Conservation (phyloP, 1,140 invertebrate genomes). For the Drosophila navojoa region DNA sequence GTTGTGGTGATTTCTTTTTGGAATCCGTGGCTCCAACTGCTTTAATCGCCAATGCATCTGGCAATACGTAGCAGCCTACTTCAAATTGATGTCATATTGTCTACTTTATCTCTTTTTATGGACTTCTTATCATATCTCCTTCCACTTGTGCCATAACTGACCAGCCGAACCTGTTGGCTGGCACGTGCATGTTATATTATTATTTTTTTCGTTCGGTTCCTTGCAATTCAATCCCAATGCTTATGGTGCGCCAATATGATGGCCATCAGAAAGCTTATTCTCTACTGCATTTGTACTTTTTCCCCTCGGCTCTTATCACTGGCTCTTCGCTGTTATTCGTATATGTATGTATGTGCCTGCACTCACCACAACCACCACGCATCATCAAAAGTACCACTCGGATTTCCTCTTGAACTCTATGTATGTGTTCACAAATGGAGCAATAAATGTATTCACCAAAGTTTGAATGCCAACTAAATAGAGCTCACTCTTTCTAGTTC, state of each 20-base stretch:
- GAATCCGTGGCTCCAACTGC: constrained; percentile 67
- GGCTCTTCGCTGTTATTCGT: constrained; percentile 58
- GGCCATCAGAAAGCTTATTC: constrained; percentile 28
- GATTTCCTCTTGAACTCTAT: constrained; percentile 35
- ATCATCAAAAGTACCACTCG: constrained; percentile 51
- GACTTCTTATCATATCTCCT: constrained; percentile 54
- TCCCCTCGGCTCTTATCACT: constrained; percentile 39
- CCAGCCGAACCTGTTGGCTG: constrained; percentile 42
- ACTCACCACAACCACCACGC: constrained; percentile 50
- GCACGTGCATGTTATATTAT: constrained; percentile 65
- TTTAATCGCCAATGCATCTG: constrained; percentile 72
- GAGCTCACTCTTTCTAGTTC: constrained; percentile 19
- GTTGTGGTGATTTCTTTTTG: constrained; percentile 62
- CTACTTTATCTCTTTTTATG: constrained; percentile 46
- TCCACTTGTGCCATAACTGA: constrained; percentile 34
- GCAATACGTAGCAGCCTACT: constrained; percentile 71
- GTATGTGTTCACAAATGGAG: constrained; percentile 35
- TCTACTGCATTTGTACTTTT: constrained; percentile 47
- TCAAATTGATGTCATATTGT: constrained; percentile 63
- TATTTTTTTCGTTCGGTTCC: constrained; percentile 38
- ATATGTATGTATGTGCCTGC: constrained; percentile 47
- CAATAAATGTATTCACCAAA: constrained; percentile 7
- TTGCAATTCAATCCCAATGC: constrained; percentile 54
- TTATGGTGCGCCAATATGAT: constrained; percentile 39
- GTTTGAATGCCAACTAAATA: constrained; percentile 30